Evolutionary conservation across 2,113 vertebrate genomes (phyloP), one percentile per base, ranked within the genome.

Genomic region (Scytalopus superciliaris): DNA sequence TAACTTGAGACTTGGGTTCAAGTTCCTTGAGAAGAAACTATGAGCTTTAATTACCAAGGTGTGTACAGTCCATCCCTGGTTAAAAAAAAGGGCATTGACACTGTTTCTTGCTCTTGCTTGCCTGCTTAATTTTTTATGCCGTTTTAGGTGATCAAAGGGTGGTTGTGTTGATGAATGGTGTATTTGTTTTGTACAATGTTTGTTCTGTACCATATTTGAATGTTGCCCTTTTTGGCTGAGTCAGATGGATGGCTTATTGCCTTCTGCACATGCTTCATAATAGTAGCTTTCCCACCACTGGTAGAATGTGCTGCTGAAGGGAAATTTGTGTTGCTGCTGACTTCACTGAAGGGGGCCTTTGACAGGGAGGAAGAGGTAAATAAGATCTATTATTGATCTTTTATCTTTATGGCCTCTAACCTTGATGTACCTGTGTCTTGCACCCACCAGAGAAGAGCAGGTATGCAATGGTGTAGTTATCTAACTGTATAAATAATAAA

Each of bases 21-120:
- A 93, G 95, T 95, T 96, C 86, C 95, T 94, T 95, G 94, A 94
- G 93, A 97, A 96, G 89, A 91, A 95, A 64, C 44, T 44, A 31
- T 84, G 66, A 89, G 66, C 84, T 93, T 93, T 97, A 97, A 97
- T 94, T 95, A 93, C 80, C 39, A 84, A 97, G 95, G 95, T 93
- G 93, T 97, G 83, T 84, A 47, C 80, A 77, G 86, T 97, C 91
- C 93, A 78, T 23, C 28, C 52, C 52, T 49, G 40, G 60, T 84
- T 86, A 49, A 94, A 89, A 56, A 56, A 73, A 84, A 90, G 39
- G 12, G 56, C 80, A 94, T 72, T 84, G 86, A 53, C 27, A 60
- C 33, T 75, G 24, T 89, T 93, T 94, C 94, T 94, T 96, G 80
- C 94, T 96, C 95, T 96, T 96, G 93, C 89, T 92, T 97, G 86